phyloP scores from a whole-genome alignment of 1,140 invertebrate species.

The Babylonia areolata region DNA sequence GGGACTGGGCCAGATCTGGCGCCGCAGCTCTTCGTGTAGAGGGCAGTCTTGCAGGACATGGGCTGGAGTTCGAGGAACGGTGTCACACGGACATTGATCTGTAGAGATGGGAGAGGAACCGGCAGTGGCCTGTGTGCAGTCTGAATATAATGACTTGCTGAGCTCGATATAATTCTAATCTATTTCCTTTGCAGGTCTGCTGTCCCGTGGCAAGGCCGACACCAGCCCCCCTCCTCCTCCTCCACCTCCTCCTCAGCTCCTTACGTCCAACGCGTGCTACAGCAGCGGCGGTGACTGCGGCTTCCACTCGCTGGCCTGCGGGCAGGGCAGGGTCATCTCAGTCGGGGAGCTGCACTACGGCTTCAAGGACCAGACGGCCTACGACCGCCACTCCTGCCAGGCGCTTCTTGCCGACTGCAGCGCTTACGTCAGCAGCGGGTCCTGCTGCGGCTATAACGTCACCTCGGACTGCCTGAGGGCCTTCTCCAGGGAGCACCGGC shows the following conservation, averaged over 20 bases:
- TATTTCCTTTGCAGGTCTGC: background rate
- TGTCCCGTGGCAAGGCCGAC: background rate
- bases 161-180: too few species aligned
- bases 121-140: too few species aligned
- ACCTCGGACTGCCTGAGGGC: conserved; percentile 4
- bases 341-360: conserved; percentile 12
- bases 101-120: too few species aligned
- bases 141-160: too few species aligned
- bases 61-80: too few species aligned
- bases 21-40: too few species aligned
- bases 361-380: background rate
- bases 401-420: background rate
- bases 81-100: too few species aligned
- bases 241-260: background rate
- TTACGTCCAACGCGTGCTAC: conserved; percentile 32
- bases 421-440: background rate
- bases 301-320: conserved; percentile 31
- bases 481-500: conserved; percentile 7
- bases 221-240: too few species aligned
- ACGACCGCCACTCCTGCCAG: background rate
- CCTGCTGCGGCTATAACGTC: conserved; percentile 12
- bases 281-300: conserved; percentile 32
- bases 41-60: too few species aligned
- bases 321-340: background rate
- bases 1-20: too few species aligned